phyloP scores from a whole-genome alignment of 1,140 invertebrate genomes.

The Pseudomyrmex cubaensis region DNA sequence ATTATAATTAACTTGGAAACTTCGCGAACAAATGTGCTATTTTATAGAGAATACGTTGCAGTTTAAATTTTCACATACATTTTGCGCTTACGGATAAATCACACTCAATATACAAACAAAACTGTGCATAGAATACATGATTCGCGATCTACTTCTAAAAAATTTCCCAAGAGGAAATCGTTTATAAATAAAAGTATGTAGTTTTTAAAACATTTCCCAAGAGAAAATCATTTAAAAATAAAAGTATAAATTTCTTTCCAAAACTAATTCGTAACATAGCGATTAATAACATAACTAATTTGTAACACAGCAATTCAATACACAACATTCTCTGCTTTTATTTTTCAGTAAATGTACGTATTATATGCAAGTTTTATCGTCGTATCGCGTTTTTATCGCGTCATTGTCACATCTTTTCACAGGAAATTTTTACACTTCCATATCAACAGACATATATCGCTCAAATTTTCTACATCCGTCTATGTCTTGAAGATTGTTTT shows the following conservation, averaged over 20 bases:
- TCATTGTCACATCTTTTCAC: too few species aligned
- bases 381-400: too few species aligned
- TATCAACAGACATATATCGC: too few species aligned
- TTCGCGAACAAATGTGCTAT: conserved; percentile 16
- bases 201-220: neutral
- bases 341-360: too few species aligned
- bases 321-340: too few species aligned
- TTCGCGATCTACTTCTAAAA: neutral
- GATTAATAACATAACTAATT: too few species aligned
- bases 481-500: too few species aligned
- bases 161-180: neutral
- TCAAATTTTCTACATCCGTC: too few species aligned
- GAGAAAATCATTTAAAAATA: neutral
- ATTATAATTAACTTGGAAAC: neutral
- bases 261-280: too few species aligned
- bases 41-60: conserved; percentile 12
- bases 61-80: neutral
- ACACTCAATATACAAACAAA: neutral
- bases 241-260: neutral
- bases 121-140: neutral
- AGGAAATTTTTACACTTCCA: too few species aligned
- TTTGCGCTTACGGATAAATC: conserved; percentile 2
- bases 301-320: too few species aligned
- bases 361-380: too few species aligned
- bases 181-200: neutral